phyloP scores from a whole-genome alignment of 1,140 invertebrate genomes.

The Carcinoscorpius rotundicauda region DNA sequence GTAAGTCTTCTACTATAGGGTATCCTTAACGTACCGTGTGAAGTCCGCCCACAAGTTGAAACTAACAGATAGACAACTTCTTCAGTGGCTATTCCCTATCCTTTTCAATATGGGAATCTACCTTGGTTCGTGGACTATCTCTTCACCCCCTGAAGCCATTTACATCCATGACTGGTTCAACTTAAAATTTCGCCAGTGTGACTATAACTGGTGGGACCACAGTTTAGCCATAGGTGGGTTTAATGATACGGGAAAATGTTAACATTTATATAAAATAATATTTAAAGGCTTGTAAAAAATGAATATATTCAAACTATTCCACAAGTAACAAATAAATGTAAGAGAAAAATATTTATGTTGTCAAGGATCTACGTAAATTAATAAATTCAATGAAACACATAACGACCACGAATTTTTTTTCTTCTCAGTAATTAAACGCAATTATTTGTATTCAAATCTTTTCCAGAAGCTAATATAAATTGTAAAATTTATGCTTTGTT shows the following conservation, averaged over 20 bases:
- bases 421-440: too few species aligned
- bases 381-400: too few species aligned
- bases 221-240: conserved; percentile 61
- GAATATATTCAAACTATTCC: too few species aligned
- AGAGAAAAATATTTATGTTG: too few species aligned
- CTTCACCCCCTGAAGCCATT: conserved; percentile 57
- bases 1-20: conserved; percentile 34
- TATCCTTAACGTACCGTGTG: conserved; percentile 83
- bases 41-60: conserved; percentile 86
- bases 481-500: too few species aligned
- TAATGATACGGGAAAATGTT: neutral
- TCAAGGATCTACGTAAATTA: too few species aligned
- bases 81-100: conserved; percentile 84
- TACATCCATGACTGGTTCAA: conserved; percentile 55
- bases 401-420: too few species aligned
- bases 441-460: too few species aligned
- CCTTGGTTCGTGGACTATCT: conserved; percentile 74
- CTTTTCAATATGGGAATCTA: conserved; percentile 74
- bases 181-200: conserved; percentile 70
- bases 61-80: conserved; percentile 72
- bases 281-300: neutral
- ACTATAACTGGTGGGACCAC: conserved; percentile 86
- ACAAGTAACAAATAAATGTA: too few species aligned
- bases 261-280: neutral
- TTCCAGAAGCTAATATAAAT: too few species aligned